These are phyloP conservation scores for Hartigia nigra DNA, from an alignment of 2,888 invertebrate genomes.

Conservation along the genomic window DNA sequence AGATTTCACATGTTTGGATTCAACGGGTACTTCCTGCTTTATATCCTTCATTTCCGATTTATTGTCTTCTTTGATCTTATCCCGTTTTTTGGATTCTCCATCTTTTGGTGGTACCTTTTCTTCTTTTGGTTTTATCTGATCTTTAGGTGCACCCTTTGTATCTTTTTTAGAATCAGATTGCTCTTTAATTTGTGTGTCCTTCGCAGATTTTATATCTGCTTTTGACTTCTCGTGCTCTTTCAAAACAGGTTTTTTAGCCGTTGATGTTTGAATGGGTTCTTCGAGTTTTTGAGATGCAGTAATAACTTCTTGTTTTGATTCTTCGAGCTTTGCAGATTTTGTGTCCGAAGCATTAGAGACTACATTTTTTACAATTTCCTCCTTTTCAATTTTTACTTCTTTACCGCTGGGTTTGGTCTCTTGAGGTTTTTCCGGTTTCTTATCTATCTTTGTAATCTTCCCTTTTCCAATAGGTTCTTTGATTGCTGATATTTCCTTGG, in stretches of 20 bases:
- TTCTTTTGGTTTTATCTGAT: constrained; percentile 19
- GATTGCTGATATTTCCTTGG: constrained; percentile 7
- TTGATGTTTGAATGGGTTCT: neutral
- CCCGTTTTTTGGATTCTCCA: constrained; percentile 10
- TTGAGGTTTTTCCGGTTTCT: neutral
- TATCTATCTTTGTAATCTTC: neutral
- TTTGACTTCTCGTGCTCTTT: neutral
- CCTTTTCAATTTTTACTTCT: neutral
- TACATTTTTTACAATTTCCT: constrained; percentile 5
- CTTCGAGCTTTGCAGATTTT: constrained; percentile 1
- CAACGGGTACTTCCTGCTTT: constrained; percentile 7
- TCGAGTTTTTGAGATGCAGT: constrained; percentile 5
- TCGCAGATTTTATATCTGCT: neutral
- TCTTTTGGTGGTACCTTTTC: constrained; percentile 1
- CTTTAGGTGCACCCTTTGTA: constrained; percentile 8
- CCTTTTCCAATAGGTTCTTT: constrained; percentile 5
- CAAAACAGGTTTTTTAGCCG: neutral
- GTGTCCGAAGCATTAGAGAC: neutral
- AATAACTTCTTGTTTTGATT: constrained; percentile 10
- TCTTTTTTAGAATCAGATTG: neutral
- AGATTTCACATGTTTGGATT: constrained; percentile 4
- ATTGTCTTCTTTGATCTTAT: constrained; percentile 11
- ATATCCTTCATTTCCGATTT: constrained; percentile 11
- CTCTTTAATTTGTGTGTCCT: neutral
- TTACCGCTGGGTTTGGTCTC: neutral